Evolutionary conservation across 2,113 vertebrate genomes (phyloP).

Genomic region (Scolopax mira): DNA sequence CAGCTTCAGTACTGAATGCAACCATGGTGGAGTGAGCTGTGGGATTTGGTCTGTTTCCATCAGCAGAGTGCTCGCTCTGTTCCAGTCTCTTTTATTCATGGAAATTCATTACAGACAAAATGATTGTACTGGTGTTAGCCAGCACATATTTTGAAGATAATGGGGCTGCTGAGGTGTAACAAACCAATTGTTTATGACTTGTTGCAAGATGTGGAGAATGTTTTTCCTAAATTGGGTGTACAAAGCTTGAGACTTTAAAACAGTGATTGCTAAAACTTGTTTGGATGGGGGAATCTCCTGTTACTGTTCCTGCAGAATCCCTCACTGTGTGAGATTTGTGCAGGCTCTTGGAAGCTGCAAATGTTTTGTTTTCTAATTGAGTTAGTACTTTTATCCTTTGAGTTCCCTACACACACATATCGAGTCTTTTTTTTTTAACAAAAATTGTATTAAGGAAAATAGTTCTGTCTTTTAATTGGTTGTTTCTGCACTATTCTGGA

Average conservation of each 20-base stretch:
- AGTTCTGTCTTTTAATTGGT: background rate
- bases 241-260: background rate
- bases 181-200: background rate
- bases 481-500: background rate
- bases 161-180: background rate
- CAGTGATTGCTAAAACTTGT: background rate
- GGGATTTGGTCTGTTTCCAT: background rate
- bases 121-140: background rate
- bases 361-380: background rate
- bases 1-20: background rate
- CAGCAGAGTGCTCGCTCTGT: background rate
- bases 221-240: background rate
- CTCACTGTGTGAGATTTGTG: background rate
- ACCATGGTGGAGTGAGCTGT: background rate
- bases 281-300: background rate
- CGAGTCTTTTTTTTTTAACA: background rate
- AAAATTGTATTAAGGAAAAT: background rate
- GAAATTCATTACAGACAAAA: background rate
- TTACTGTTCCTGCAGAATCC: background rate
- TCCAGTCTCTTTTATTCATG: background rate
- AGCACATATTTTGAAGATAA: background rate
- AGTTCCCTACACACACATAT: background rate
- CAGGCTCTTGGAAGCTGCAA: background rate
- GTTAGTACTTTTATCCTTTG: background rate
- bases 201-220: background rate